phyloP scores from a whole-genome alignment of 2,797 vertebrate genomes.

The Myotis planiceps region DNA sequence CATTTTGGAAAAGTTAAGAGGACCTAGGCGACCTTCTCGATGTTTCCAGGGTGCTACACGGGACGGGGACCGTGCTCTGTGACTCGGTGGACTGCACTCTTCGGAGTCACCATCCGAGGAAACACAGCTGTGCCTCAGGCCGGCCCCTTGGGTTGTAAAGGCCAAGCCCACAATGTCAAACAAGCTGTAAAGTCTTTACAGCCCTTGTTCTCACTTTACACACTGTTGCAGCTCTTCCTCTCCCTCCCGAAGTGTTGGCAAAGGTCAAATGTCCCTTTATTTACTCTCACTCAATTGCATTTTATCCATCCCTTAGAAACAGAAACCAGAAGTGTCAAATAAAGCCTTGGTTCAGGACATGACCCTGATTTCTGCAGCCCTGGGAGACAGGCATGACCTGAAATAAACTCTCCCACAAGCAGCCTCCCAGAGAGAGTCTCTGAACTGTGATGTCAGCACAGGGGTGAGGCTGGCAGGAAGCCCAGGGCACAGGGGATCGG shows the following conservation, averaged over 20 bases:
- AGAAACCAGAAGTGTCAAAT: neutral
- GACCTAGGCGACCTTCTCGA: slow-evolving; percentile 15
- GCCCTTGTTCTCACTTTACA: neutral
- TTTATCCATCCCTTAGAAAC: neutral
- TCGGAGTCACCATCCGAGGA: neutral
- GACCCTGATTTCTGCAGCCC: neutral
- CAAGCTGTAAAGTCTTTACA: neutral
- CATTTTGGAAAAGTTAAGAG: slow-evolving; percentile 48
- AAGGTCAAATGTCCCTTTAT: neutral
- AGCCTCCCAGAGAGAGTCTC: neutral
- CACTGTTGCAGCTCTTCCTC: neutral
- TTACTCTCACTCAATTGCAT: neutral
- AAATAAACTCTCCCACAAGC: neutral
- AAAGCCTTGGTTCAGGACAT: neutral
- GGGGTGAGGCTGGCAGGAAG: neutral
- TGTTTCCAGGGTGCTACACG: neutral
- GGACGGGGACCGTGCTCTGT: neutral
- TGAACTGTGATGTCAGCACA: neutral
- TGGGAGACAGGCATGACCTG: neutral
- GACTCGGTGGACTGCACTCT: neutral
- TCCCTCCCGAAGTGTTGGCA: accelerated
- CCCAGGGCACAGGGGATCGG: neutral
- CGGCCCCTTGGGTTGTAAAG: neutral
- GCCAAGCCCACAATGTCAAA: neutral
- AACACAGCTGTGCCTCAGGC: neutral